Conservation (phyloP, 2,113 vertebrate species). For the Paramormyrops kingsleyae region DNA sequence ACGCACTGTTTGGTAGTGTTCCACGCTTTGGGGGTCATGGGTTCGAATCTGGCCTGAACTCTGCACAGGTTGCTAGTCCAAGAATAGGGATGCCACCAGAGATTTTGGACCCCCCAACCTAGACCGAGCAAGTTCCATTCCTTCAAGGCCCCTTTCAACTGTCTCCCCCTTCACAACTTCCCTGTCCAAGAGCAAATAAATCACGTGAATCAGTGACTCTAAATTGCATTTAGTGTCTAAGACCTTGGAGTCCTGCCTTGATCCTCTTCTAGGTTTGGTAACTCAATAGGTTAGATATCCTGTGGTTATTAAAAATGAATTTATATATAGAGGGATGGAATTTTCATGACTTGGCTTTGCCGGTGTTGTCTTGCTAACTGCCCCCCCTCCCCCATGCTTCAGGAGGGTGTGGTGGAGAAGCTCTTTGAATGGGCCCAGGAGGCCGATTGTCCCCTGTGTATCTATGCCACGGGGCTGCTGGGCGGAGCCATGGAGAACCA, state of each 20-base stretch:
- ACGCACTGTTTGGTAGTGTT: neutral
- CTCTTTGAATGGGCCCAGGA: constrained; percentile 81
- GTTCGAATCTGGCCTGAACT: neutral
- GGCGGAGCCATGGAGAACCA: constrained; percentile 88
- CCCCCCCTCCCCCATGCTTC: constrained; percentile 14
- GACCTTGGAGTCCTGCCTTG: neutral
- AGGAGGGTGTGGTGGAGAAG: constrained; percentile 88
- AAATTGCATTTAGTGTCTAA: neutral
- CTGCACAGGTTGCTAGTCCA: neutral
- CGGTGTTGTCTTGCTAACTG: neutral
- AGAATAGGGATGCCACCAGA: neutral
- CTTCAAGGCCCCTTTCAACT: neutral
- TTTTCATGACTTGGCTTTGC: neutral
- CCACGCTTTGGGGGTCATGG: neutral
- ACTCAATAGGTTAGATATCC: neutral
- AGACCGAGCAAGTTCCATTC: neutral
- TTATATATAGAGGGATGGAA: neutral
- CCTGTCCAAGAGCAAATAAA: neutral
- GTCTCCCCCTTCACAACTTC: neutral
- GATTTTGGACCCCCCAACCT: neutral
- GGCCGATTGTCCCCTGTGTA: constrained; percentile 73
- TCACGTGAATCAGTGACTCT: neutral
- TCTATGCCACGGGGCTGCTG: constrained; percentile 75
- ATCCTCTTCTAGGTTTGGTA: neutral
- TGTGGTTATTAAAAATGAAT: neutral